These are phyloP conservation scores for Drosophila ogumai DNA, from an alignment of 1,140 invertebrate species.

Conservation along the genomic window DNA sequence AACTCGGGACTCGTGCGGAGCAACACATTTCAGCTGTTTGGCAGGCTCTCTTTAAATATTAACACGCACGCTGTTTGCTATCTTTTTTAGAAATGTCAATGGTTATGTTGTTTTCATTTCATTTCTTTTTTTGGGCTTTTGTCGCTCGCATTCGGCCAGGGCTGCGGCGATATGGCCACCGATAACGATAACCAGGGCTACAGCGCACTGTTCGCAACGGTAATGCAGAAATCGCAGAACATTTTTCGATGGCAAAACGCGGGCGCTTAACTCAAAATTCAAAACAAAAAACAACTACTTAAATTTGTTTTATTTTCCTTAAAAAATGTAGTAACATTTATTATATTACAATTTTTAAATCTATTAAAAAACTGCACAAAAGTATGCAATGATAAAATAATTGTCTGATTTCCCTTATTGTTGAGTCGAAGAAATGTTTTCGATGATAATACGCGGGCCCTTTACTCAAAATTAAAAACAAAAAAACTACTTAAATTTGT, in stretches of 20 bases:
- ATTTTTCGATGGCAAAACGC: neutral
- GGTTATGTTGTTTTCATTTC: slow-evolving; percentile 26
- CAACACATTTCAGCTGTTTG: slow-evolving; percentile 56
- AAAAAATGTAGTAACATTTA: neutral
- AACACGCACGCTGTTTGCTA: slow-evolving; percentile 32
- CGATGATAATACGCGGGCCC: no score
- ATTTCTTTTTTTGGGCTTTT: slow-evolving; percentile 23
- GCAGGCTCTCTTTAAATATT: slow-evolving; percentile 31
- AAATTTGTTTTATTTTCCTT: neutral
- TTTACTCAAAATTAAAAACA: no score
- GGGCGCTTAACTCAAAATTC: no score
- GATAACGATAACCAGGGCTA: slow-evolving; percentile 42
- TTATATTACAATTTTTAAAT: no score
- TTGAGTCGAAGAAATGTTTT: no score
- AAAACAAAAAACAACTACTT: no score
- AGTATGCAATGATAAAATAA: neutral
- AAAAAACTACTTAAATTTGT: no score
- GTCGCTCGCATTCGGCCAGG: slow-evolving; percentile 33
- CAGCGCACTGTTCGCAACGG: neutral
- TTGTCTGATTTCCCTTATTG: neutral
- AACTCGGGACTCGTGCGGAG: slow-evolving; percentile 36
- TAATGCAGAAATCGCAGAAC: neutral
- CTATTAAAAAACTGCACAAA: neutral
- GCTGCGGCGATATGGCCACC: slow-evolving; percentile 22
- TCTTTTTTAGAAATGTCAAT: slow-evolving; percentile 27